A percentile compares a stretch with the other conserved stretches of the same genome.
Conservation (phyloP, 2,113 vertebrate genomes). For the Cinclus cinclus region DNA sequence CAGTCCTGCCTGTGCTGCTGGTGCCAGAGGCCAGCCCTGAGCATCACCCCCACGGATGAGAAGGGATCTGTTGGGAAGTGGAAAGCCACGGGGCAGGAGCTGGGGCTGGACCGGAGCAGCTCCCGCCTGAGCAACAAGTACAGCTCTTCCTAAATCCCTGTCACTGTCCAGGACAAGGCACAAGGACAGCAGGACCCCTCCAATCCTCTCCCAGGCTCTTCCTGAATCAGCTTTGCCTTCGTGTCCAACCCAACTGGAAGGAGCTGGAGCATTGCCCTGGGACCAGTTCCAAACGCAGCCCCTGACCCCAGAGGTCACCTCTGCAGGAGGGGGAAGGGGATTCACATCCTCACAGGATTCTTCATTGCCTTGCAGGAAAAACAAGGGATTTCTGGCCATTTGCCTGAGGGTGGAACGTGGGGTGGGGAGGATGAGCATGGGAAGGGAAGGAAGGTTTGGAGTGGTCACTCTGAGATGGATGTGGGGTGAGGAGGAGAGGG, state of each 20-base stretch:
- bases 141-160: constrained; percentile 76
- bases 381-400: neutral
- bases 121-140: constrained; percentile 88
- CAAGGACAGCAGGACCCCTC: neutral
- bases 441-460: neutral
- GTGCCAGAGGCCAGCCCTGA: constrained; percentile 79
- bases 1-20: constrained; percentile 93
- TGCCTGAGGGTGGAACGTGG: neutral
- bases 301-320: neutral
- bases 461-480: neutral
- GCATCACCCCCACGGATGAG: constrained; percentile 76
- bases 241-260: neutral
- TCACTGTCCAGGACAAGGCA: neutral
- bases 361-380: neutral
- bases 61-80: constrained; percentile 79
- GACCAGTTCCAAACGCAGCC: neutral
- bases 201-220: neutral
- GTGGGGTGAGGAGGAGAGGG: neutral
- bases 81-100: constrained; percentile 83
- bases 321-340: neutral
- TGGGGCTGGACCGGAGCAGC: constrained; percentile 85
- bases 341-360: neutral
- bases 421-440: neutral
- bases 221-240: neutral
- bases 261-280: neutral